Conservation (phyloP, 2,888 invertebrate species). For the Thalpophila matura region DNA sequence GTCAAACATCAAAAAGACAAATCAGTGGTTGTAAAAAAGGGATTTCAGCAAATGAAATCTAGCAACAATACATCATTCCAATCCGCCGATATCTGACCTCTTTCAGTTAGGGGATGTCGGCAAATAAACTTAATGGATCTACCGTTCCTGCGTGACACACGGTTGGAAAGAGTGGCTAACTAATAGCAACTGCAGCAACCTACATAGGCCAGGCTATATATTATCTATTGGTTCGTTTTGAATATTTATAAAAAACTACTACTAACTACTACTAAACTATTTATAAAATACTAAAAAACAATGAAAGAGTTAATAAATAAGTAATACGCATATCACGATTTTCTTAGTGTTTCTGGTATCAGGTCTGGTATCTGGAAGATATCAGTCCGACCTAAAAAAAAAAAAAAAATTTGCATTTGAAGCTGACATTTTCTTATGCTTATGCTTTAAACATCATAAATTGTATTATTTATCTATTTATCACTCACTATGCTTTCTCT, state of each 20-base stretch:
- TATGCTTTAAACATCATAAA: neutral
- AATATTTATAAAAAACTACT: no score
- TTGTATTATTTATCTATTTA: neutral
- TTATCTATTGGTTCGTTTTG: no score
- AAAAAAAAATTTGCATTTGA: no score
- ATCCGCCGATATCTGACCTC: slow-evolving; percentile 81
- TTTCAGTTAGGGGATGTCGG: slow-evolving; percentile 77
- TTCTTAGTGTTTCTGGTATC: no score
- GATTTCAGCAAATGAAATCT: slow-evolving; percentile 75
- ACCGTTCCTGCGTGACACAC: slow-evolving; percentile 67
- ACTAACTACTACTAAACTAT: no score
- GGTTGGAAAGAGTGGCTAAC: slow-evolving; percentile 6
- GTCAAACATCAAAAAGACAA: slow-evolving; percentile 54
- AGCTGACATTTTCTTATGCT: neutral
- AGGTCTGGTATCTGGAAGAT: no score
- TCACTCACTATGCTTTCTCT: neutral
- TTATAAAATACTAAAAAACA: no score
- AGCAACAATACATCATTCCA: slow-evolving; percentile 85
- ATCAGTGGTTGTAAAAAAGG: slow-evolving; percentile 30
- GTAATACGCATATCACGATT: no score
- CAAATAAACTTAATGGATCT: slow-evolving; percentile 86
- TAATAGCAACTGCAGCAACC: neutral
- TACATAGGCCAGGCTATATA: no score
- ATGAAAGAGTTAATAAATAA: no score
- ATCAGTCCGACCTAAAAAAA: no score